These are phyloP conservation scores for Drosophila setifemur DNA, from an alignment of 1,140 invertebrate species.

Conservation along the genomic window DNA sequence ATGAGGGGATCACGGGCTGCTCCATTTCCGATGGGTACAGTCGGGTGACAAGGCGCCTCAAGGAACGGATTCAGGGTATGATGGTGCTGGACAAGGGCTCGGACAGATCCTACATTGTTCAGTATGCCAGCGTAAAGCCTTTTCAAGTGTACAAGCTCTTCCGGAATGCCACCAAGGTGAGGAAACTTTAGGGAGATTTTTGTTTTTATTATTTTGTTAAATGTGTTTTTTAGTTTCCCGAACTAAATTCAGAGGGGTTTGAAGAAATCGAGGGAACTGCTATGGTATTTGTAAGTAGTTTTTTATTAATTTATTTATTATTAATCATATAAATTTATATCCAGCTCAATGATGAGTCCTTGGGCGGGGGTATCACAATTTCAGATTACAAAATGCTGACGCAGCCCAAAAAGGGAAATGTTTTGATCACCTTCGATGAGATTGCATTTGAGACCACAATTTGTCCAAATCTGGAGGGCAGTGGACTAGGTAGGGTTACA, in stretches of 20 bases:
- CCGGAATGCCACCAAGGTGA: not conserved
- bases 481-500: constrained; percentile 40
- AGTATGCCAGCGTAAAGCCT: constrained; percentile 6
- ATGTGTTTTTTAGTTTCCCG: constrained; percentile 20
- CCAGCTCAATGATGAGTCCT: constrained; percentile 31
- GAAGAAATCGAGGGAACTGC: constrained; percentile 10
- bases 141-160: constrained; percentile 9
- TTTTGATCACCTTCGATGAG: constrained; percentile 16
- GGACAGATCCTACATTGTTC: constrained; percentile 3
- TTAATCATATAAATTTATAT: too few species aligned
- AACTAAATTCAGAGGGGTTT: not conserved
- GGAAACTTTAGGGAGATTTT: not conserved
- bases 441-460: constrained; percentile 14
- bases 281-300: constrained; percentile 57
- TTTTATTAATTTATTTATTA: too few species aligned
- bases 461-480: constrained; percentile 46
- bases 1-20: constrained; percentile 21
- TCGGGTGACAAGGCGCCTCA: not conserved
- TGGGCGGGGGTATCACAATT: constrained; percentile 35
- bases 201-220: not conserved
- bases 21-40: constrained; percentile 27
- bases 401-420: constrained; percentile 26
- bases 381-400: not conserved
- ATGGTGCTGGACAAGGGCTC: not conserved
- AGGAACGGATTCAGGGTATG: constrained; percentile 27